phyloP scores from a whole-genome alignment of 2,113 vertebrate species.

The Pituophis catenifer region DNA sequence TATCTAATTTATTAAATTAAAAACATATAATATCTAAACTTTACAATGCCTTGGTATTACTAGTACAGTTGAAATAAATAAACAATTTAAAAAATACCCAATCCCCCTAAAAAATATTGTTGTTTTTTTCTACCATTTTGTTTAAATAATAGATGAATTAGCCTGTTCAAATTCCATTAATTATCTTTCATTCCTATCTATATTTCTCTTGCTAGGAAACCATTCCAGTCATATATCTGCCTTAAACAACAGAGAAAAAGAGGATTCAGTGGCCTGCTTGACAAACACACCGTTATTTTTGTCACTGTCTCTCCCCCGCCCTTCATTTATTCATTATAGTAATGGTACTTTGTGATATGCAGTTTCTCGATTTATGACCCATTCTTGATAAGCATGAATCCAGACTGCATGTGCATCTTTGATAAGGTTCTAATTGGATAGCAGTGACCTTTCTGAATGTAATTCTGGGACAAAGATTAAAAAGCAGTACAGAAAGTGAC shows the following conservation, averaged over 20 bases:
- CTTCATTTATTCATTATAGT: constrained; percentile 70
- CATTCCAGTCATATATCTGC: constrained; percentile 28
- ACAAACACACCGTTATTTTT: constrained; percentile 61
- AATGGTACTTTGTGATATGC: constrained; percentile 69
- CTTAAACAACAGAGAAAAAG: constrained; percentile 28
- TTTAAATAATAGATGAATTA: background rate
- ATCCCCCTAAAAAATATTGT: background rate
- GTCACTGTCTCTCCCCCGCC: constrained; percentile 31
- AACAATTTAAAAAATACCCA: background rate
- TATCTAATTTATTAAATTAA: background rate
- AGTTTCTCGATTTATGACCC: constrained; percentile 78
- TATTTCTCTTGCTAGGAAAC: constrained; percentile 12
- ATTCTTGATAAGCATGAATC: constrained; percentile 72
- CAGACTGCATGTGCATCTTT: constrained; percentile 78
- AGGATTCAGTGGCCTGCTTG: constrained; percentile 40
- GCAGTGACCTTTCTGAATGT: constrained; percentile 80
- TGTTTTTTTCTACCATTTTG: background rate
- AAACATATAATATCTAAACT: background rate
- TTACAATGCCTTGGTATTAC: background rate
- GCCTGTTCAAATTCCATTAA: background rate
- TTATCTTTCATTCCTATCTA: constrained; percentile 24
- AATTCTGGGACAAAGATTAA: constrained; percentile 82
- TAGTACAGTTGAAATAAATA: background rate
- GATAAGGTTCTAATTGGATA: constrained; percentile 87
- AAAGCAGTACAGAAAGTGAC: constrained; percentile 79